Base-by-base conservation (phyloP, 2,113 vertebrate genomes). In the Arenaria interpres region DNA sequence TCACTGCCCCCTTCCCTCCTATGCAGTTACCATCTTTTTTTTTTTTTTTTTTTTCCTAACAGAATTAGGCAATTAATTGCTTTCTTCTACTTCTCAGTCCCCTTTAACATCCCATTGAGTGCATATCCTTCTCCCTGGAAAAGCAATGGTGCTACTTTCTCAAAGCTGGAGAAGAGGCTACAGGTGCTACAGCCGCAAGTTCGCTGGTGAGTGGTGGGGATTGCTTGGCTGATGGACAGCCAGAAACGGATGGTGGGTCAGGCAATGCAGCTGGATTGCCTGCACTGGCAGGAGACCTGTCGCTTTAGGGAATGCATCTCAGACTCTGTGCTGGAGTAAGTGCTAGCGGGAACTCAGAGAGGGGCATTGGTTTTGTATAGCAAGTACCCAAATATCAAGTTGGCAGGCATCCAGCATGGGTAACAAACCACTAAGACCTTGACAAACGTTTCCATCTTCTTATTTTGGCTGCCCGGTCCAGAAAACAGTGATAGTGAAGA, bases 211-310 rank as follows among this genome's bases (percentile, higher is more conserved):
- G 51, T 4, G 4, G 9, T 25, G 51, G 74, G 54, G 45, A 51
- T 19, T 80, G 4, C 43, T 67, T 66, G 50, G 24, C 48, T 39
- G 50, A 8, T 35, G 15, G 30, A 6, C 6, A 41, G 37, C 39
- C 17, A 57, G 48, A 45, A 15, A 20, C 0, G 2, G 67, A n/a
- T 0, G 0, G 5, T 21, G 30, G 16, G 28, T 68, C 57, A 91
- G 50, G 19, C 46, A 48, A 50, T 37, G 53, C 20, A 30, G 75
- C 3, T 64, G 60, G 24, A 33, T 66, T 39, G 22, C 45, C 23
- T 20, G 13, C 77, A 43, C n/a, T 23, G 45, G 41, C 63, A 50
- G 71, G 2, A 73, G 45, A 35, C 14, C 19, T 37, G 41, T 68
- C 78, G 54, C 62, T 90, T 84, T 54, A 86, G 50, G 57, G 51